These are phyloP conservation scores for Drosophila takahashii DNA, from an alignment of 1,140 invertebrate genomes.

Conservation along the genomic window DNA sequence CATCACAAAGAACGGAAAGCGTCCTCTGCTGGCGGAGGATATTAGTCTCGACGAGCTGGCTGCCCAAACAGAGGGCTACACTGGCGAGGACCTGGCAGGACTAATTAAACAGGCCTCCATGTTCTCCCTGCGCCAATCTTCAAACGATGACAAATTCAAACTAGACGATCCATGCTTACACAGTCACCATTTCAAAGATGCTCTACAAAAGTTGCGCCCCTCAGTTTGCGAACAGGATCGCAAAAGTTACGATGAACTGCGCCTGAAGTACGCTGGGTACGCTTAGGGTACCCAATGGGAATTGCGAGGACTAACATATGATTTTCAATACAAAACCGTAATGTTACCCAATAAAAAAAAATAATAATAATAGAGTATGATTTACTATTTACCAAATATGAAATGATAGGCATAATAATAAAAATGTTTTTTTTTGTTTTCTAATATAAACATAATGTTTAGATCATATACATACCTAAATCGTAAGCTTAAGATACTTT, in stretches of 20 bases:
- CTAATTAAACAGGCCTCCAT: conserved; percentile 93
- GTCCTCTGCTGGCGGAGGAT: conserved; percentile 90
- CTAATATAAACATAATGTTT: no score
- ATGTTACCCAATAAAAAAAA: conserved; percentile 22
- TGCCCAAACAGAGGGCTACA: conserved; percentile 90
- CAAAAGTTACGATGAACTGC: conserved; percentile 78
- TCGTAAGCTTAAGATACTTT: no score
- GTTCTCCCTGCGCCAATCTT: conserved; percentile 89
- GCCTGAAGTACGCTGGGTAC: conserved; percentile 82
- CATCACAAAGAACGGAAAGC: conserved; percentile 94
- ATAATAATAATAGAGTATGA: background rate
- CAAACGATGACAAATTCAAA: conserved; percentile 77
- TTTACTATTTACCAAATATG: no score
- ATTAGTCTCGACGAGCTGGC: conserved; percentile 91
- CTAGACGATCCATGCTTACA: conserved; percentile 64
- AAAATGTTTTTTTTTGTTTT: no score
- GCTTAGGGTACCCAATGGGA: conserved; percentile 47
- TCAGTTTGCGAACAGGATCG: conserved; percentile 80
- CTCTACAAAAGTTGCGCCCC: conserved; percentile 70
- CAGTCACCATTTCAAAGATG: conserved; percentile 69
- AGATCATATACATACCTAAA: no score
- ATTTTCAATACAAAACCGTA: conserved; percentile 20
- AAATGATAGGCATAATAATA: no score
- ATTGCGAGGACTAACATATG: conserved; percentile 10
- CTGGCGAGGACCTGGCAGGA: conserved; percentile 96